Evolutionary conservation across 2,888 invertebrate genomes (phyloP), one percentile per base, ranked within the genome.

Genomic region (Tenodera sinensis): DNA sequence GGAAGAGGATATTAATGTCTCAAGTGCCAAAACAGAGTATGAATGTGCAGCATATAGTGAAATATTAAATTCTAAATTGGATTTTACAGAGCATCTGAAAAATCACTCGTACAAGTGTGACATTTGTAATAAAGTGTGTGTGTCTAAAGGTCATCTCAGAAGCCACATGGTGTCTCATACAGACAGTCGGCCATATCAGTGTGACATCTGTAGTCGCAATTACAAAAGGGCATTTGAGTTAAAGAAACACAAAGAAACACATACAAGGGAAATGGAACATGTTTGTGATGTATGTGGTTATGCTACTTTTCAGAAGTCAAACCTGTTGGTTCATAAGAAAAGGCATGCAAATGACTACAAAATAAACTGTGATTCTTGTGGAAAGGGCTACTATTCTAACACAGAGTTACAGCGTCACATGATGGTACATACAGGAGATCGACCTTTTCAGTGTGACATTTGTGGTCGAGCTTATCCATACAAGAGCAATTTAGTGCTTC

Each of bases 351-450:
- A 94, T 92, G 91, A 94, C 93, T 92, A 94, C 93, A 91, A 94
- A 94, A 94, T 94, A 90, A 93, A 94, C 25, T 95, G 95, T 90
- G 86, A 91, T 0, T 93, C 94, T 25, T 95, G 95, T 91, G 93
- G 93, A 0, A 94, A 94, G 92, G 94, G 94, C 28, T 95, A 94
- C 91, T 93, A 93, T 88, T 94, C 94, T 0, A 94, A 94, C 90
- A 94, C 95, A 88, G 94, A 93, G 34, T 92, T 92, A 88, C 84
- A 92, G n/a, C 92, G 92, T 81, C 93, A 93, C 91, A 89, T 90
- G 83, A 92, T 91, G 88, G 90, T 92, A 0, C 93, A 93, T 90
- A 91, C 91, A 0, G 91, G 91, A 6, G 88, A 91, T 83, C 91
- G 91, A 25, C 90, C 91, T 7, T 91, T 92, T 85, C 89, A 90